Base-by-base conservation (phyloP, 2,888 invertebrate species). In the Lottia scabra region DNA sequence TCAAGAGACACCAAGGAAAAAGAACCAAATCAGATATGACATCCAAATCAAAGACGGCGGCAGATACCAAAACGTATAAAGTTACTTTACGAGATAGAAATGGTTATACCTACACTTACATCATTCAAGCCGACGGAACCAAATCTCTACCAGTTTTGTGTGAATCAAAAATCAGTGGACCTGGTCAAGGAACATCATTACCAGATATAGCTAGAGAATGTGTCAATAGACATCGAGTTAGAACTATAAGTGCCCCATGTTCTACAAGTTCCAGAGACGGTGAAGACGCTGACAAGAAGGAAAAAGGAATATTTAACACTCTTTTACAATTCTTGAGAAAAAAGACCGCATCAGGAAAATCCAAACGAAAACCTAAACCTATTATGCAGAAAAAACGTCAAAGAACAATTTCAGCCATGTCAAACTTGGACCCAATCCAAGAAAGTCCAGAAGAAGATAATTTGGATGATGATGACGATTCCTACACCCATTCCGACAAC, bases 371-470 rank as follows among this genome's bases (percentile, higher is more conserved):
- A 69, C 79, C 81, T 0, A 81, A 83, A 68, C 81, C 84, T 38
- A 70, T 83, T 64, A 75, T 78, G 13, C 84, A 84, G 69, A 79
- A 85, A 72, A 86, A 86, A 76, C 78, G 86, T 10, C 85, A 86
- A 72, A 80, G 86, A 68, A 86, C 85, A 1, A 82, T 86, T 30
- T 86, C 86, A 0, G 81, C 82, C 38, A 85, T 85, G 83, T 86
- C 86, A 12, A 86, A 86, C 75, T 75, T 86, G 77, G 85, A 86
- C 74, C 85, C 86, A 8, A 86, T 86, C 62, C 81, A 83, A 76
- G 86, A 86, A 72, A 83, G 83, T 45, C 85, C 85, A n/a, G 85
- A 86, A 65, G 86, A 86, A 73, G 83, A 85, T 46, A 83, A 84
- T 16, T 82, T 82, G 43, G 81, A 81, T 16, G 81, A 79, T n/a